These are phyloP conservation scores for Orchesella flavescens DNA, from an alignment of 2,888 invertebrate species.

Conservation along the genomic window DNA sequence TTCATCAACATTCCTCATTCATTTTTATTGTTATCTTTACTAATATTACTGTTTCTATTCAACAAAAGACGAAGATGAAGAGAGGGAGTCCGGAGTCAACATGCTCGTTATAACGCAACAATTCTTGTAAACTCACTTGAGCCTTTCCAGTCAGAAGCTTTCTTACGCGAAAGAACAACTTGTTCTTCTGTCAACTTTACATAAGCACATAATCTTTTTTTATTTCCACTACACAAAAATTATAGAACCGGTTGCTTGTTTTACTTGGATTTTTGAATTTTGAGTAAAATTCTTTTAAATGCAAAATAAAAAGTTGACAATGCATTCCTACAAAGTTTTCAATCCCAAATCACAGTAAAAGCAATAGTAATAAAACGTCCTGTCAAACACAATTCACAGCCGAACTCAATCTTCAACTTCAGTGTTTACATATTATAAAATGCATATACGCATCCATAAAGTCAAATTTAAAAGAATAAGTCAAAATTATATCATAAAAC, in stretches of 20 bases:
- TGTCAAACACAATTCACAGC: too few species aligned
- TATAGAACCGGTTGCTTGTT: slow-evolving; percentile 9
- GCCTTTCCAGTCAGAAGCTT: slow-evolving; percentile 22
- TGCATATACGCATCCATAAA: too few species aligned
- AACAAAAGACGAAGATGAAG: not conserved
- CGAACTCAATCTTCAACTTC: too few species aligned
- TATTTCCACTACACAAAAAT: not conserved
- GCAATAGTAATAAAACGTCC: too few species aligned
- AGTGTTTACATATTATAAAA: too few species aligned
- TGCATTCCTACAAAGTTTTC: too few species aligned
- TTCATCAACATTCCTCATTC: not conserved
- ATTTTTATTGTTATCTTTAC: not conserved
- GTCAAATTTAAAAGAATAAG: too few species aligned
- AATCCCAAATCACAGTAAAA: too few species aligned
- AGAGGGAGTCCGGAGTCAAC: not conserved
- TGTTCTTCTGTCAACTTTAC: slow-evolving; percentile 50
- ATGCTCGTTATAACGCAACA: not conserved
- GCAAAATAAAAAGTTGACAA: too few species aligned
- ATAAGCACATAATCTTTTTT: not conserved
- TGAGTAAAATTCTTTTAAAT: not conserved
- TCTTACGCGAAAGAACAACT: slow-evolving; percentile 49
- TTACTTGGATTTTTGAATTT: not conserved
- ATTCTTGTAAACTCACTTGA: too few species aligned
- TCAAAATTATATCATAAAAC: too few species aligned
- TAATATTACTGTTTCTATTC: not conserved